A percentile compares a stretch with the other conserved stretches of the same genome.
Conservation (phyloP, 1,140 invertebrate genomes). For the Drosophila subpulchrella region DNA sequence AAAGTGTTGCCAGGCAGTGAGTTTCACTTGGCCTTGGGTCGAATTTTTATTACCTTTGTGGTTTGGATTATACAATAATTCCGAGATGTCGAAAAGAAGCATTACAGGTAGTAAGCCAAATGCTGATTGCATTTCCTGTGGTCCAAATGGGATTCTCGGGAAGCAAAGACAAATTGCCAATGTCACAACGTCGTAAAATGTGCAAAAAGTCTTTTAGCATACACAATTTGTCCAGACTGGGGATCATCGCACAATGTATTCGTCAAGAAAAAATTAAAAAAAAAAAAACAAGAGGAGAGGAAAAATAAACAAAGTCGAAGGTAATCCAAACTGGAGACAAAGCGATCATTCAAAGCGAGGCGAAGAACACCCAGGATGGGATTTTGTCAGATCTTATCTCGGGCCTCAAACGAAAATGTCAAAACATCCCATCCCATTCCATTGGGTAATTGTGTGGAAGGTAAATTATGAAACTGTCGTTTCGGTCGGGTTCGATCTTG, state of each 20-base stretch:
- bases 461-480: slow-evolving; percentile 55
- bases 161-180: slow-evolving; percentile 17
- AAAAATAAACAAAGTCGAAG: slow-evolving; percentile 15
- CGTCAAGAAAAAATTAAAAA: slow-evolving; percentile 24
- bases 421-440: slow-evolving; percentile 51
- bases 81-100: slow-evolving; percentile 5
- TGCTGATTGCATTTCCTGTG: slow-evolving; percentile 37
- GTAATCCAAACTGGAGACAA: slow-evolving; percentile 41
- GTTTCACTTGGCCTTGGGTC: slow-evolving; percentile 65
- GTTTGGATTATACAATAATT: slow-evolving; percentile 61
- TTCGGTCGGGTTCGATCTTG: slow-evolving; percentile 2
- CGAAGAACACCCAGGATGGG: slow-evolving; percentile 65
- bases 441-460: slow-evolving; percentile 43
- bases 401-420: slow-evolving; percentile 54
- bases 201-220: slow-evolving; percentile 38
- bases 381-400: slow-evolving; percentile 63
- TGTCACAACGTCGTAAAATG: slow-evolving; percentile 21
- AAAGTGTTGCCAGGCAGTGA: slow-evolving; percentile 62
- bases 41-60: slow-evolving; percentile 25
- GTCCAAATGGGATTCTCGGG: slow-evolving; percentile 23
- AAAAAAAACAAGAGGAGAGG: not conserved
- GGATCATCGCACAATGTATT: slow-evolving; percentile 20
- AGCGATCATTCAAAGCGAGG: slow-evolving; percentile 48
- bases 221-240: slow-evolving; percentile 56
- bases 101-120: slow-evolving; percentile 15